Evolutionary conservation across 2,888 invertebrate species (phyloP).

Genomic region (Amblyjoppa proteus): DNA sequence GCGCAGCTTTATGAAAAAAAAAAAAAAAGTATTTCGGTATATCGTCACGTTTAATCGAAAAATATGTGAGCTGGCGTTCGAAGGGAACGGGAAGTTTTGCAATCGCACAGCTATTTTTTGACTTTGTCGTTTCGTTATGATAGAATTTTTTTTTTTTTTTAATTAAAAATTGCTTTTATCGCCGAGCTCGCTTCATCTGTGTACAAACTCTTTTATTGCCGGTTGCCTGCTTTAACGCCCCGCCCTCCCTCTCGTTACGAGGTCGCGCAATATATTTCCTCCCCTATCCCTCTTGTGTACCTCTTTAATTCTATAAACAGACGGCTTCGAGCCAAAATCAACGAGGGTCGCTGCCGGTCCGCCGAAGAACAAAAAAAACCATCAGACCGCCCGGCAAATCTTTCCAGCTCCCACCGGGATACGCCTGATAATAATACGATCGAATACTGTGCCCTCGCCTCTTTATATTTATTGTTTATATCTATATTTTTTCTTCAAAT

Average conservation of each 20-base stretch:
- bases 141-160: neutral
- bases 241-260: conserved; percentile 2
- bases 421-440: conserved; percentile 44
- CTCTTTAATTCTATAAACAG: conserved; percentile 5
- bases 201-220: conserved; percentile 6
- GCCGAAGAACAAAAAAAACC: conserved; percentile 9
- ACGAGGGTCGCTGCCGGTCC: conserved; percentile 12
- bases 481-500: neutral
- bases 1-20: neutral
- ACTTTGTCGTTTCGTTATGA: neutral
- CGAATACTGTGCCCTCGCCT: conserved; percentile 41
- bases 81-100: neutral
- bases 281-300: neutral
- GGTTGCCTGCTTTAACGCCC: neutral
- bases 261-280: neutral
- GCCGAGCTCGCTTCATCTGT: neutral
- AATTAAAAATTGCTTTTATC: neutral
- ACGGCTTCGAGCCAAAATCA: conserved; percentile 34
- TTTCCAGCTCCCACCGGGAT: conserved; percentile 15
- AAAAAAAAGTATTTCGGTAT: neutral
- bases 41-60: neutral
- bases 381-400: conserved; percentile 18
- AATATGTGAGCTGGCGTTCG: neutral
- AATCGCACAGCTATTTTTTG: neutral
- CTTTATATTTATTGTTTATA: conserved; percentile 46